These are phyloP conservation scores for Lucilia sericata DNA, from an alignment of 1,140 invertebrate genomes.

Conservation along the genomic window DNA sequence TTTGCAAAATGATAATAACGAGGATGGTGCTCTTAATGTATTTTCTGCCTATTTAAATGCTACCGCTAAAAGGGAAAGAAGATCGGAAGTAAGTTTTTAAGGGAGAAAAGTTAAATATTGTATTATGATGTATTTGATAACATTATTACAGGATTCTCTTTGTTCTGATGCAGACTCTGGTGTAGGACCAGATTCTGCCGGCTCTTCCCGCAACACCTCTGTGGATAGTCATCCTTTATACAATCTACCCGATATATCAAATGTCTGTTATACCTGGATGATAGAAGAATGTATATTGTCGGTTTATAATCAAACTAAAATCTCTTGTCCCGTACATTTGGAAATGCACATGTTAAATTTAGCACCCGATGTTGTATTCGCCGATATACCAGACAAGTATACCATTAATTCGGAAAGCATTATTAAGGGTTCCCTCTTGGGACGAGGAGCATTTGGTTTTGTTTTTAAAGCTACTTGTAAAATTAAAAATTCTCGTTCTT, in stretches of 20 bases:
- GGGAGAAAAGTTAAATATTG: not conserved
- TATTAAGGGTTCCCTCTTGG: slow-evolving; percentile 83
- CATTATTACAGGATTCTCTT: slow-evolving; percentile 55
- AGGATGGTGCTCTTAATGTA: slow-evolving; percentile 60
- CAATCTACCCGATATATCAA: slow-evolving; percentile 61
- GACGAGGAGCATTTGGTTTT: slow-evolving; percentile 96
- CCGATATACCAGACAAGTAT: slow-evolving; percentile 85
- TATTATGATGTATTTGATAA: not conserved
- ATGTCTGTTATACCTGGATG: slow-evolving; percentile 79
- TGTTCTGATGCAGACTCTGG: slow-evolving; percentile 73
- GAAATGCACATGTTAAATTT: slow-evolving; percentile 74
- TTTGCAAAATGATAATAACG: slow-evolving; percentile 55
- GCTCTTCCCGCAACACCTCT: slow-evolving; percentile 83
- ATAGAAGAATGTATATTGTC: slow-evolving; percentile 96
- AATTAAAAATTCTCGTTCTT: slow-evolving; percentile 71
- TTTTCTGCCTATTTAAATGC: slow-evolving; percentile 64
- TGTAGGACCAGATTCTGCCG: slow-evolving; percentile 72
- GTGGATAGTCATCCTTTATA: slow-evolving; percentile 80
- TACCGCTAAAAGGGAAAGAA: slow-evolving; percentile 58
- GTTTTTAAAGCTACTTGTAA: slow-evolving; percentile 89
- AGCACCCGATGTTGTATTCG: slow-evolving; percentile 85
- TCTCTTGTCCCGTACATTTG: slow-evolving; percentile 76
- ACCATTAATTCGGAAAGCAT: slow-evolving; percentile 86
- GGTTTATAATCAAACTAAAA: slow-evolving; percentile 74
- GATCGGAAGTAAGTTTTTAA: slow-evolving; percentile 53